Evolutionary conservation across 2,888 invertebrate genomes (phyloP).

Genomic region (Orthosia incerta): DNA sequence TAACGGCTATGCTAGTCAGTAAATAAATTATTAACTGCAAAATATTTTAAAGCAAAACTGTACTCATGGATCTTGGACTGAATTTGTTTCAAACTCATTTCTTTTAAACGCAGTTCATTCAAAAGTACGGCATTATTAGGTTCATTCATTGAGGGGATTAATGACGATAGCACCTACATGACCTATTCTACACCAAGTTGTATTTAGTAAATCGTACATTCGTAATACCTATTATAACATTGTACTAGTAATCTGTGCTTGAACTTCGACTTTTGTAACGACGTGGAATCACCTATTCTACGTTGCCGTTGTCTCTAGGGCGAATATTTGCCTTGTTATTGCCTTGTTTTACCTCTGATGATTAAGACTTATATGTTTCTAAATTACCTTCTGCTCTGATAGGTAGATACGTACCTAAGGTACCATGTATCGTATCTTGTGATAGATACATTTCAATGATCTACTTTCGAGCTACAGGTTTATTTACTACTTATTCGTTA

Average conservation of each 20-base stretch:
- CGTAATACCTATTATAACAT: slow-evolving; percentile 26
- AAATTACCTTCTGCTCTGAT: slow-evolving; percentile 19
- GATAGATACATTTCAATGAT: slow-evolving; percentile 46
- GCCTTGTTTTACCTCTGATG: background rate
- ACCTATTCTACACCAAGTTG: slow-evolving; percentile 3
- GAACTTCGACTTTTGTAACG: slow-evolving; percentile 34
- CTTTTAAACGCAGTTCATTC: slow-evolving; percentile 23
- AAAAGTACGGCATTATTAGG: slow-evolving; percentile 13
- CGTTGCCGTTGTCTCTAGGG: background rate
- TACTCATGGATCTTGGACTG: background rate
- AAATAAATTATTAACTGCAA: background rate
- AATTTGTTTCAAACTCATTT: background rate
- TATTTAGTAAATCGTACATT: slow-evolving; percentile 23
- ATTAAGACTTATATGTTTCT: slow-evolving; percentile 14
- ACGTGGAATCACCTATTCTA: background rate
- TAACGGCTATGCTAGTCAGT: background rate
- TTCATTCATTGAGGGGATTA: slow-evolving; percentile 50
- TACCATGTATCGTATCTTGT: slow-evolving; percentile 14
- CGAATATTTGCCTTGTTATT: slow-evolving; percentile 12
- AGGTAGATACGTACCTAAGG: background rate
- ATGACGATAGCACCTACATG: background rate
- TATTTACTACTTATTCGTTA: slow-evolving; percentile 33
- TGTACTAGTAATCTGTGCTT: slow-evolving; percentile 42
- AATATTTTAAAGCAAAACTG: background rate
- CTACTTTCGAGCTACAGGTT: slow-evolving; percentile 48